Conservation (phyloP, 2,113 vertebrate species). For the Garra rufa region DNA sequence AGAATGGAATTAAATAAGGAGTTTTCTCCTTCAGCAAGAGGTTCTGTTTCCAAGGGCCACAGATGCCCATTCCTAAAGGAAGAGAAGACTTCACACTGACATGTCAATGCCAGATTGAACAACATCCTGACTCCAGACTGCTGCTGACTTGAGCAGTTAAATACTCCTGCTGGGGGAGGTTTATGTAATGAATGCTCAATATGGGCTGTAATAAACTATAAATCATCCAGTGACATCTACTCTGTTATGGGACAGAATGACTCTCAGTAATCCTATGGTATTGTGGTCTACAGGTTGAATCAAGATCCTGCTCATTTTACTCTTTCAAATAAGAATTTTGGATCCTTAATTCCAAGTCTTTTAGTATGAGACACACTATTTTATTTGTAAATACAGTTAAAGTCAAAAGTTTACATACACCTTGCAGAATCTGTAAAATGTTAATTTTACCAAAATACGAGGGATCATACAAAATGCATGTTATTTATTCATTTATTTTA, state of each 20-base stretch:
- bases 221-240: background rate
- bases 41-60: background rate
- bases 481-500: no score
- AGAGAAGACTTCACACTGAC: background rate
- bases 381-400: no score
- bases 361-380: no score
- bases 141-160: background rate
- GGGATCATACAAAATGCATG: no score
- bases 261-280: background rate
- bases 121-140: background rate
- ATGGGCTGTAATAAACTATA: slow-evolving; percentile 1
- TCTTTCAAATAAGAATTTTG: background rate
- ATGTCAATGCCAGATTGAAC: slow-evolving; percentile 13
- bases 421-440: no score
- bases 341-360: no score
- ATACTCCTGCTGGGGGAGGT: background rate
- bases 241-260: background rate
- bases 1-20: background rate
- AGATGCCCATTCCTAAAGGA: background rate
- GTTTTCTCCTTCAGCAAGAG: background rate
- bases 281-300: background rate
- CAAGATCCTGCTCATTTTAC: background rate
- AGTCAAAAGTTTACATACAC: no score
- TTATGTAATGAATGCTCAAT: slow-evolving; percentile 4
- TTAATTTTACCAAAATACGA: no score